Conservation (phyloP, 2,113 vertebrate species). For the Eonycteris spelaea region DNA sequence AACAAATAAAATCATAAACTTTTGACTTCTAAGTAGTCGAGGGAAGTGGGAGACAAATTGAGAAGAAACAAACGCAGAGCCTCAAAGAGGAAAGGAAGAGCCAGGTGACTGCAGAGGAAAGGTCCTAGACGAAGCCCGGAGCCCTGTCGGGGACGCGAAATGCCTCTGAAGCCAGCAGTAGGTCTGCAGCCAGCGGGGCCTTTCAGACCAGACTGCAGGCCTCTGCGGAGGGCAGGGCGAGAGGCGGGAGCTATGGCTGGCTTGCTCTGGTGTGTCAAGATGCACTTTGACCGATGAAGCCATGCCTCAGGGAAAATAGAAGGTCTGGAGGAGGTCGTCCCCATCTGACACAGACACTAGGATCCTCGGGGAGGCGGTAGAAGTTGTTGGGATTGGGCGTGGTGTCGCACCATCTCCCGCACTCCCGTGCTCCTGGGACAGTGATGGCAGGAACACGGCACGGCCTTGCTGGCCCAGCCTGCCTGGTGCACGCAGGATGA, state of each 20-base stretch:
- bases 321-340: background rate
- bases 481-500: background rate
- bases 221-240: too few relatives aligned
- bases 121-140: background rate
- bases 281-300: background rate
- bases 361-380: background rate
- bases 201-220: background rate
- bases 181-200: background rate
- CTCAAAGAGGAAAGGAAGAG: background rate
- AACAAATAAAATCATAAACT: background rate
- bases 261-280: background rate
- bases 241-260: rapidly evolving
- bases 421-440: background rate
- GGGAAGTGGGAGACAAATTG: background rate
- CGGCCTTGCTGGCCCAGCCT: background rate
- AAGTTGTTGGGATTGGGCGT: background rate
- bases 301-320: background rate
- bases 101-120: background rate
- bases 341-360: too few relatives aligned
- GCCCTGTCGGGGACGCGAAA: background rate
- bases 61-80: background rate
- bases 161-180: background rate
- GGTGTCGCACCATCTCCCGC: background rate
- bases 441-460: background rate
- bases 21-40: background rate